Evolutionary conservation across 2,797 vertebrate species (phyloP).

Genomic region (Ciconia nigra): DNA sequence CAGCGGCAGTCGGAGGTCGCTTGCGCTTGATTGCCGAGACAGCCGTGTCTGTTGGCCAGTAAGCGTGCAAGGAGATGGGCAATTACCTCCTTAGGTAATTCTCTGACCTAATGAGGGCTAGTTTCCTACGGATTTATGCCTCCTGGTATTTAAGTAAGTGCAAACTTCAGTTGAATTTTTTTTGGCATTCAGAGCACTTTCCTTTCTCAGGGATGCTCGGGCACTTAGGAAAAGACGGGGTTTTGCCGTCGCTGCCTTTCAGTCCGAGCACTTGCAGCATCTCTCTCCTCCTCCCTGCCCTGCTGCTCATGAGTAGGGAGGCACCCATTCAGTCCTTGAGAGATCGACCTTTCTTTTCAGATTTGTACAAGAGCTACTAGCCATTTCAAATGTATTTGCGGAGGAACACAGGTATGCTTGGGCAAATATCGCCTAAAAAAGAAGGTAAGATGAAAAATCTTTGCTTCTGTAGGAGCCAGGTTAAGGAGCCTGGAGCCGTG

Average conservation of each 20-base stretch:
- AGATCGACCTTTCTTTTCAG: not conserved
- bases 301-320: rapidly evolving
- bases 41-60: not conserved
- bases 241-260: not conserved
- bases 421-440: not conserved
- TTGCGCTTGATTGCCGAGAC: not conserved
- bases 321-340: not conserved
- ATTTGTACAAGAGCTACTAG: not conserved
- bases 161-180: not conserved
- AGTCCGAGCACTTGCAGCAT: rapidly evolving
- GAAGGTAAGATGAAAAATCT: not conserved
- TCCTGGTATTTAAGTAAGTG: not conserved
- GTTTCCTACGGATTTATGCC: not conserved
- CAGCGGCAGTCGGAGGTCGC: not conserved
- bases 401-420: not conserved
- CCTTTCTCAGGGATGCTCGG: not conserved
- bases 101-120: not conserved
- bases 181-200: not conserved
- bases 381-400: not conserved
- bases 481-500: not conserved
- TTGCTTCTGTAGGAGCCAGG: not conserved
- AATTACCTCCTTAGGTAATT: not conserved
- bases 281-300: not conserved
- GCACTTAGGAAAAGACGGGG: not conserved
- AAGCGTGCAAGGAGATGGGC: not conserved